phyloP scores from a whole-genome alignment of 2,888 invertebrate species.

The Hesperia comma region DNA sequence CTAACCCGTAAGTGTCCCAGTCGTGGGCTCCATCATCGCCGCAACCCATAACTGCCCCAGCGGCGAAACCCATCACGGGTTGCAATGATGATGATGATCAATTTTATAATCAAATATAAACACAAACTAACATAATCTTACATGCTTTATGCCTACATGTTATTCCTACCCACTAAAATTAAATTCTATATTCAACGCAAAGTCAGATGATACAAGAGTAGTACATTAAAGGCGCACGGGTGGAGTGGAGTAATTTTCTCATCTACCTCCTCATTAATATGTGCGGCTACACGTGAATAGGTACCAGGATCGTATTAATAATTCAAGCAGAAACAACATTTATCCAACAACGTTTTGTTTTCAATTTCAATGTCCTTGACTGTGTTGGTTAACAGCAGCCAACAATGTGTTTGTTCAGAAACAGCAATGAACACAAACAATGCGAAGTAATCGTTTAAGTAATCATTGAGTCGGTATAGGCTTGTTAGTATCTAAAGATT shows the following conservation, averaged over 20 bases:
- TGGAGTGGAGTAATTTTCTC: conserved; percentile 2
- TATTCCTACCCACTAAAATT: too few relatives aligned
- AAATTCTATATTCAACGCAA: too few relatives aligned
- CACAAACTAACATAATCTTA: too few relatives aligned
- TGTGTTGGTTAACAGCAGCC: background rate
- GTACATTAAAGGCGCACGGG: background rate
- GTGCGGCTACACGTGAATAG: background rate
- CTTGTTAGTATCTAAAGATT: background rate
- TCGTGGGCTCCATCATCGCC: too few relatives aligned
- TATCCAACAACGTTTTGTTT: background rate
- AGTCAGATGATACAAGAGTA: too few relatives aligned
- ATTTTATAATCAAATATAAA: too few relatives aligned
- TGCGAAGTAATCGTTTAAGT: background rate
- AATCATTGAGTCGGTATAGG: background rate
- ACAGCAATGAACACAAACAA: background rate
- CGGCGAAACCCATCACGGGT: too few relatives aligned
- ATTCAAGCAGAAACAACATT: conserved; percentile 8
- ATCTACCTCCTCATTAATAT: conserved; percentile 1
- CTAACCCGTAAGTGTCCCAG: too few relatives aligned
- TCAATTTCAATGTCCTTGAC: background rate
- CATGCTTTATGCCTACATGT: too few relatives aligned
- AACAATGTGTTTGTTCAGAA: background rate
- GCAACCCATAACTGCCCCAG: too few relatives aligned
- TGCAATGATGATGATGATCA: too few relatives aligned
- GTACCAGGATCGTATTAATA: background rate